These are phyloP conservation scores for Lithophane ornitopus DNA, from an alignment of 2,888 invertebrate species.

Conservation along the genomic window DNA sequence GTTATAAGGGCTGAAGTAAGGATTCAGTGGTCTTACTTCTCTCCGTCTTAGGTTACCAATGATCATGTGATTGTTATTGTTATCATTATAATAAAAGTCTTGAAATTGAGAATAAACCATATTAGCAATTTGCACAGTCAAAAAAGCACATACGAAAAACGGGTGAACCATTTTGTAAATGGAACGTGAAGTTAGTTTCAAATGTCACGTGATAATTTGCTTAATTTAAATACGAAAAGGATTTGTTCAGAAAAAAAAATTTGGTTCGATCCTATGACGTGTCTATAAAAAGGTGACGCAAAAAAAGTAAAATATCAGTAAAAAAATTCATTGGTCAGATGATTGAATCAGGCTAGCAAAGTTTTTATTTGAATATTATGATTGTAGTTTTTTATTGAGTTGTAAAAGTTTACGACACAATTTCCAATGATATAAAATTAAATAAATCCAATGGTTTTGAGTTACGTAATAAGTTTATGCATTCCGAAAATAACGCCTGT, in stretches of 20 bases:
- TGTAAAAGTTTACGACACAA: slow-evolving; percentile 38
- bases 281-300: neutral
- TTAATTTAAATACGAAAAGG: slow-evolving; percentile 30
- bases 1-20: slow-evolving; percentile 33
- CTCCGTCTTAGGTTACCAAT: slow-evolving; percentile 58
- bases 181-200: slow-evolving; percentile 1
- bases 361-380: slow-evolving; percentile 10
- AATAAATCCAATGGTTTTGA: neutral
- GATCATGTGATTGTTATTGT: slow-evolving; percentile 47
- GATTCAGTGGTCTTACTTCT: slow-evolving; percentile 61
- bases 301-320: slow-evolving; percentile 9
- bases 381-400: slow-evolving; percentile 45
- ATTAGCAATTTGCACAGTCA: neutral
- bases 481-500: neutral
- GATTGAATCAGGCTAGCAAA: neutral
- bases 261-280: neutral
- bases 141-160: slow-evolving; percentile 3
- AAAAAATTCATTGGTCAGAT: neutral
- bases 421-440: slow-evolving; percentile 5
- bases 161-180: slow-evolving; percentile 36
- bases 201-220: slow-evolving; percentile 9
- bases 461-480: no score
- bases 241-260: slow-evolving; percentile 28
- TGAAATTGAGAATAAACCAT: slow-evolving; percentile 43
- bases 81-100: slow-evolving; percentile 54